A percentile compares a stretch with the other conserved stretches of the same genome.
Conservation (phyloP, 2,113 vertebrate genomes). For the Oenanthe oenanthe region DNA sequence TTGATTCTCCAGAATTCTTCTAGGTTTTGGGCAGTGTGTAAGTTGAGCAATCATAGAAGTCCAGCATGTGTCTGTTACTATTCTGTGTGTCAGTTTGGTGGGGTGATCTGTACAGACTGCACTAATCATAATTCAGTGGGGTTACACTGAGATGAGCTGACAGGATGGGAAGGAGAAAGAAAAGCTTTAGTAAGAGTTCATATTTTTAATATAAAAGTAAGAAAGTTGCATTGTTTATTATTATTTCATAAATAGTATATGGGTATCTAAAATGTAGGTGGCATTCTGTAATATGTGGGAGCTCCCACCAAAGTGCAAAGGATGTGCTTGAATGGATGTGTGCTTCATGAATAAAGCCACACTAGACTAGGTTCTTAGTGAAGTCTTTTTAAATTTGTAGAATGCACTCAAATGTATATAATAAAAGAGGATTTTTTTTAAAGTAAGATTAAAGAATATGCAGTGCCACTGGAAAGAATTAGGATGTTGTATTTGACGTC, state of each 20-base stretch:
- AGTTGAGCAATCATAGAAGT: not conserved
- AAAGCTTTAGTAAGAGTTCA: not conserved
- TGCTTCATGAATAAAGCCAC: not conserved
- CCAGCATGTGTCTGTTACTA: fast-evolving
- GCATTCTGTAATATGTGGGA: not conserved
- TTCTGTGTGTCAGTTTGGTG: not conserved
- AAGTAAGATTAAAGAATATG: not conserved
- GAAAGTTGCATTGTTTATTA: not conserved
- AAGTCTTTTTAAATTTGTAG: not conserved
- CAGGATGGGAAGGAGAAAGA: not conserved
- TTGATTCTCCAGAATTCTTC: not conserved
- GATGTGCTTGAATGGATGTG: not conserved
- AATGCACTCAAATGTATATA: not conserved
- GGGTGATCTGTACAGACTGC: not conserved
- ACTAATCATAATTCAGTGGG: fast-evolving
- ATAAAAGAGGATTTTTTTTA: not conserved
- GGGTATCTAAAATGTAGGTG: not conserved
- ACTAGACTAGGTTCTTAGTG: not conserved
- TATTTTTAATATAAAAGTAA: not conserved
- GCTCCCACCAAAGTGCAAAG: not conserved
- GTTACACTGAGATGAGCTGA: not conserved
- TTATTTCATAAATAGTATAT: not conserved
- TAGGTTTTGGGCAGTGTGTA: not conserved
- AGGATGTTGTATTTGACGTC: not conserved
- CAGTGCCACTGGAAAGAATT: not conserved